Conservation (phyloP, 2,888 invertebrate species). For the Rhingia rostrata region DNA sequence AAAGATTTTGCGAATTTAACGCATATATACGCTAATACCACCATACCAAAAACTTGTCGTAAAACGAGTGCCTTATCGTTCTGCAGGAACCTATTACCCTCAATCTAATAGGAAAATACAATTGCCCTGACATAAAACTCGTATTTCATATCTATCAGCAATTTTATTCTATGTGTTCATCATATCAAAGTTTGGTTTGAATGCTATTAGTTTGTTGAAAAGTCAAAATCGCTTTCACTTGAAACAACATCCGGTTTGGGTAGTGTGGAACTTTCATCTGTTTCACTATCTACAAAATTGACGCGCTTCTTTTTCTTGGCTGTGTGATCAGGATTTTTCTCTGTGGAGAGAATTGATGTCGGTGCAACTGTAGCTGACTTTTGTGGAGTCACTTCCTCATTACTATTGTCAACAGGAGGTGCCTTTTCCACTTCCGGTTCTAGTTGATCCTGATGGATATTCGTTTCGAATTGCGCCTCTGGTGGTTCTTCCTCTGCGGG, state of each 20-base stretch:
- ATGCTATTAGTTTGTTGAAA: conserved; percentile 78
- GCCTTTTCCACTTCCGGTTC: conserved; percentile 18
- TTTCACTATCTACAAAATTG: conserved; percentile 82
- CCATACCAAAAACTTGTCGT: no score
- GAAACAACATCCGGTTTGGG: conserved; percentile 69
- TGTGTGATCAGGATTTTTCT: conserved; percentile 76
- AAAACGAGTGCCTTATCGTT: no score
- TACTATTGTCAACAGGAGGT: conserved; percentile 10
- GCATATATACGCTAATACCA: no score
- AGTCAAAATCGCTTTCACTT: conserved; percentile 83
- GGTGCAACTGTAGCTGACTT: conserved; percentile 76
- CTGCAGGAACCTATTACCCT: no score
- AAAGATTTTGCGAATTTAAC: no score
- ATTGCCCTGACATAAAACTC: no score
- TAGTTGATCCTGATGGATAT: no score
- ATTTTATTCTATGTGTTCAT: conserved; percentile 2
- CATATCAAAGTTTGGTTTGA: conserved; percentile 1
- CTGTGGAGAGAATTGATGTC: conserved; percentile 77
- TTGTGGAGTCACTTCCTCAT: conserved; percentile 12
- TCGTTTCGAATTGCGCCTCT: conserved; percentile 51
- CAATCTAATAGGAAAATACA: no score
- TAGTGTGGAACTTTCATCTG: conserved; percentile 80
- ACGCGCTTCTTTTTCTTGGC: conserved; percentile 82
- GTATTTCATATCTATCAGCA: background rate
- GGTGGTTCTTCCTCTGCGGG: conserved; percentile 21